Conservation (phyloP, 2,888 invertebrate genomes). For the Sthenelais limicola region DNA sequence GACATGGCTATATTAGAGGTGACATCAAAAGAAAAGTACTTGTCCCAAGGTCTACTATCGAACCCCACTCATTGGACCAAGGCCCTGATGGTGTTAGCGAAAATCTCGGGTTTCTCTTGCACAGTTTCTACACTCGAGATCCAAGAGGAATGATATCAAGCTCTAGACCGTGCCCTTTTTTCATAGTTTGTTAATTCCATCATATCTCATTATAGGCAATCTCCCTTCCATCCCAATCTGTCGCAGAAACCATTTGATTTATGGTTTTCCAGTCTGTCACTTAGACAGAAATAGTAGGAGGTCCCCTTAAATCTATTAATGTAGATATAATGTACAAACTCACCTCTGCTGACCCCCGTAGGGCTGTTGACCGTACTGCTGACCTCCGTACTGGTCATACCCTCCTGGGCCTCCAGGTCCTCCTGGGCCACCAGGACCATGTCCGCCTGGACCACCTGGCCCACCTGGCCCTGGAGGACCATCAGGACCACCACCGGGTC, state of each 20-base stretch:
- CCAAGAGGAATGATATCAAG: constrained; percentile 39
- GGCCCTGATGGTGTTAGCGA: constrained; percentile 53
- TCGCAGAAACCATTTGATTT: too few species aligned
- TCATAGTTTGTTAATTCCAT: too few species aligned
- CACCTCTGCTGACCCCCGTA: constrained; percentile 34
- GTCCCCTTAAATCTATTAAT: too few species aligned
- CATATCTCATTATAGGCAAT: too few species aligned
- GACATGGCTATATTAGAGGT: too few species aligned
- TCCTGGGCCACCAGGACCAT: constrained; percentile 38
- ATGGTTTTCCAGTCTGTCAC: too few species aligned
- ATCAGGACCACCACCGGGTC: constrained; percentile 31
- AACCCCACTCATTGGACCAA: constrained; percentile 56
- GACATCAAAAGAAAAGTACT: too few species aligned
- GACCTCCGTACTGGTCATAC: constrained; percentile 41
- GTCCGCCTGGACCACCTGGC: constrained; percentile 44
- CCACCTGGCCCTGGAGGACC: constrained; percentile 45
- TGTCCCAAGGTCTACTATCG: constrained; percentile 65
- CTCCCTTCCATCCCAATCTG: too few species aligned
- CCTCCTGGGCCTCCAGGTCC: constrained; percentile 44
- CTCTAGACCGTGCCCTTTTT: constrained; percentile 47
- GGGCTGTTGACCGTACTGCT: constrained; percentile 9
- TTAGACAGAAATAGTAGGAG: too few species aligned
- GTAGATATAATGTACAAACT: constrained; percentile 4
- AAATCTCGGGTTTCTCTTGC: constrained; percentile 49
- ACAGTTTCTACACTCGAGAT: constrained; percentile 48